Evolutionary conservation across 2,888 invertebrate genomes (phyloP).

Genomic region (Sarcophaga subvicina): DNA sequence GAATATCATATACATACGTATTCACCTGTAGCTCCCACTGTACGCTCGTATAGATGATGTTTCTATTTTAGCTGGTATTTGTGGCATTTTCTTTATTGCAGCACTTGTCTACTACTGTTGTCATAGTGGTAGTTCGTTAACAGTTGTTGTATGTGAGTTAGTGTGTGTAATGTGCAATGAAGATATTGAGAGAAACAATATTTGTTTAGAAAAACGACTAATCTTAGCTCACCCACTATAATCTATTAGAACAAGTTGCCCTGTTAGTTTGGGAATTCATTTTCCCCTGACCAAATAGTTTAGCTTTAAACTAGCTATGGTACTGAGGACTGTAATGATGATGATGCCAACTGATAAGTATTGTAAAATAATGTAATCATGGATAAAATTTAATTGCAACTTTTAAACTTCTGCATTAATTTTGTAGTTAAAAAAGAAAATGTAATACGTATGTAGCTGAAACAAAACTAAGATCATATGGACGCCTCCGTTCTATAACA

Average conservation of each 20-base stretch:
- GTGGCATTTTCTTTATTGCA: constrained; percentile 44
- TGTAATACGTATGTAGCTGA: too few species aligned
- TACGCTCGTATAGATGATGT: constrained; percentile 14
- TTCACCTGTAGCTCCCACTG: neutral
- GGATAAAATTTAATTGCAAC: too few species aligned
- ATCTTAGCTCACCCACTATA: constrained; percentile 52
- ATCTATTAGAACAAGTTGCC: constrained; percentile 57
- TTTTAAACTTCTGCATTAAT: too few species aligned
- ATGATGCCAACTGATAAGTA: constrained; percentile 25
- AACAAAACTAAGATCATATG: too few species aligned
- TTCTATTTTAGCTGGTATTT: constrained; percentile 37
- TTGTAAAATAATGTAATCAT: neutral
- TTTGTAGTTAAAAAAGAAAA: too few species aligned
- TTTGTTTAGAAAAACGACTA: constrained; percentile 41
- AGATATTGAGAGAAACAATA: constrained; percentile 13
- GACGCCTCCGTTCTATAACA: too few species aligned
- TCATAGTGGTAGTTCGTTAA: constrained; percentile 40
- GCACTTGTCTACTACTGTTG: constrained; percentile 4
- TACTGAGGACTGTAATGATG: constrained; percentile 9
- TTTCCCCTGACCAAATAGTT: constrained; percentile 42
- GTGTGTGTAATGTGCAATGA: neutral
- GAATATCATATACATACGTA: constrained; percentile 5
- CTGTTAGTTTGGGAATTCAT: constrained; percentile 46
- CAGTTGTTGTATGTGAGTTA: constrained; percentile 23
- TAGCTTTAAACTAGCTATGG: constrained; percentile 38